Percentiles rank a stretch among this genome's conserved stretches.
Evolutionary conservation across 2,888 invertebrate genomes (phyloP).

Genomic region (Calameuta idolon): DNA sequence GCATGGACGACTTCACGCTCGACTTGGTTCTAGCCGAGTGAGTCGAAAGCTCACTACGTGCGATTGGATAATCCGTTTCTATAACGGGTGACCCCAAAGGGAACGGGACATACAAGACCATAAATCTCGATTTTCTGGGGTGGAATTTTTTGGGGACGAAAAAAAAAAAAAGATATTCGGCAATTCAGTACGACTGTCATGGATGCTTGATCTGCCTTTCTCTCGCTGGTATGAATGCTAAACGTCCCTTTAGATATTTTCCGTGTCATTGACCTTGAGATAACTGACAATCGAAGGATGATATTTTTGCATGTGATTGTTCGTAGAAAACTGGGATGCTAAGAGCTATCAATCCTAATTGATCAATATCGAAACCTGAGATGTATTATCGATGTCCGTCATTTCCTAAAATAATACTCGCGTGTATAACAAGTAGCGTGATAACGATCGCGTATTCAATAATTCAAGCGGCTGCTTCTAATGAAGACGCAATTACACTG

Average conservation of each 20-base stretch:
- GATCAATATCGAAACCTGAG: no score
- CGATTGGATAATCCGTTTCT: slow-evolving; percentile 42
- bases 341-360: neutral
- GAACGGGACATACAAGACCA: neutral
- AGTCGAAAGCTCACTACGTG: slow-evolving; percentile 18
- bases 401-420: neutral
- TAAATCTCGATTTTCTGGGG: neutral
- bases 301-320: neutral
- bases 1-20: slow-evolving; percentile 19
- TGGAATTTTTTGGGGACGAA: neutral
- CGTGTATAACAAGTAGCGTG: neutral
- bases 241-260: neutral
- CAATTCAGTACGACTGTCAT: neutral
- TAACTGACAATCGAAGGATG: neutral
- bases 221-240: neutral
- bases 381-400: neutral
- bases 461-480: neutral
- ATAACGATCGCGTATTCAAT: neutral
- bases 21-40: slow-evolving; percentile 34
- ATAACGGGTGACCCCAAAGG: slow-evolving; percentile 23
- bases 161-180: neutral
- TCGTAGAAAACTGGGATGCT: neutral
- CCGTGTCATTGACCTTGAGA: neutral
- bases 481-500: neutral
- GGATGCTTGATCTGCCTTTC: neutral